These are phyloP conservation scores for Elaphurus davidianus DNA, from an alignment of 2,113 vertebrate genomes.

Conservation along the genomic window DNA sequence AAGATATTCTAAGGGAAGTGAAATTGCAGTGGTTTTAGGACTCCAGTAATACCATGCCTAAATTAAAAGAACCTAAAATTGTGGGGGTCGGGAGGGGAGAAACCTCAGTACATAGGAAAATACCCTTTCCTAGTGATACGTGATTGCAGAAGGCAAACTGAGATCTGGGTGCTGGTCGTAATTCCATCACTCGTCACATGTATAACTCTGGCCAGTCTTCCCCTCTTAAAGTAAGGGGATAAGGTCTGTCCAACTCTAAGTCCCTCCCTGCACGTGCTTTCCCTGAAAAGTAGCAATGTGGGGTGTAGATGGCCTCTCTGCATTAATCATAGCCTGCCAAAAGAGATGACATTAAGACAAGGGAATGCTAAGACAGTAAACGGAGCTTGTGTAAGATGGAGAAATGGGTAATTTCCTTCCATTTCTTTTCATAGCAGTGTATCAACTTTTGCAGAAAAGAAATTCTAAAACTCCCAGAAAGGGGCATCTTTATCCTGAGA, in stretches of 20 bases:
- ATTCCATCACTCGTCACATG: not conserved
- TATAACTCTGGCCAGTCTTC: not conserved
- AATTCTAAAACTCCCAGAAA: not conserved
- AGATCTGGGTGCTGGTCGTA: not conserved
- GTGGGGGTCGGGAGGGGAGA: not conserved
- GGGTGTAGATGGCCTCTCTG: not conserved
- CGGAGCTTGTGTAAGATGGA: not conserved
- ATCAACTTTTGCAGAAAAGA: not conserved
- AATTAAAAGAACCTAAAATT: not conserved
- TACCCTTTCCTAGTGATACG: not conserved
- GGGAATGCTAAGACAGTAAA: not conserved
- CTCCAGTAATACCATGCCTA: not conserved
- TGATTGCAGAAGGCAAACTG: not conserved
- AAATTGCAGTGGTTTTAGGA: not conserved
- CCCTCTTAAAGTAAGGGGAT: not conserved
- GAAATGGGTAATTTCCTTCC: not conserved
- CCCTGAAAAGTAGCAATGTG: not conserved
- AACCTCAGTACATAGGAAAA: not conserved
- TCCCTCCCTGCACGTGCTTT: not conserved
- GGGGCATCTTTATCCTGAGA: not conserved
- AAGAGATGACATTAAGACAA: not conserved
- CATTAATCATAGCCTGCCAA: not conserved
- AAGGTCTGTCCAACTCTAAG: not conserved
- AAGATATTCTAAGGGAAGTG: not conserved
- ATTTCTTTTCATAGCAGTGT: not conserved